Percentiles rank a stretch among this genome's conserved stretches.
phyloP scores from a whole-genome alignment of 2,888 invertebrate species.

The Ernsta delagoae region DNA sequence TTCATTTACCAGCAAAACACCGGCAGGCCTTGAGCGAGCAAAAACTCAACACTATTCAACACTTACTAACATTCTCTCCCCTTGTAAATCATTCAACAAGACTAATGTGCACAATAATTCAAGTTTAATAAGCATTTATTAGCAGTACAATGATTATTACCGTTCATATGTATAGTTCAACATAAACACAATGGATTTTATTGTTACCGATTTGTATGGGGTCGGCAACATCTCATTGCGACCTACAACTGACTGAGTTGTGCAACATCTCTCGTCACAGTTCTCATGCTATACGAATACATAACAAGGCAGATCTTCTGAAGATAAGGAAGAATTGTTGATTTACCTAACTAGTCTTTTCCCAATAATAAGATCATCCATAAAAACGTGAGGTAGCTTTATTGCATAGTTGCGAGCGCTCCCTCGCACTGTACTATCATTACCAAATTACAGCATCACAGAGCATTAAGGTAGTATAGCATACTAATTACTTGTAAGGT shows the following conservation, averaged over 20 bases:
- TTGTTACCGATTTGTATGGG: conserved; percentile 40
- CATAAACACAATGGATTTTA: conserved; percentile 38
- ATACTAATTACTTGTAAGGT: background rate
- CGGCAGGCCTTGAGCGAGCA: conserved; percentile 61
- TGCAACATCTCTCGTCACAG: conserved; percentile 65
- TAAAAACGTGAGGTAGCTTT: conserved; percentile 78
- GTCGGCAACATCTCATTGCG: conserved; percentile 39
- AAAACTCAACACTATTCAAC: conserved; percentile 58
- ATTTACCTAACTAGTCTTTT: conserved; percentile 65
- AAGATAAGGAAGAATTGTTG: conserved; percentile 70
- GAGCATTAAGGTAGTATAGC: background rate
- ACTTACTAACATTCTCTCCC: conserved; percentile 61
- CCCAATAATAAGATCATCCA: conserved; percentile 74
- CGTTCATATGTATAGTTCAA: too few relatives aligned
- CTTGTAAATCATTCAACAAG: conserved; percentile 36
- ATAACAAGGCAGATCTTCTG: conserved; percentile 70
- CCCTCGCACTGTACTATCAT: conserved; percentile 72
- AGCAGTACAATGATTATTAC: conserved; percentile 21
- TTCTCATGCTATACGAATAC: conserved; percentile 75
- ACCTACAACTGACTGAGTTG: conserved; percentile 50
- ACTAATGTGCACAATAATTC: conserved; percentile 44
- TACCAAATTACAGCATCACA: conserved; percentile 63
- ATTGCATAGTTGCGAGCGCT: conserved; percentile 61
- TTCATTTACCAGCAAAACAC: conserved; percentile 45
- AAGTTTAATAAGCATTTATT: conserved; percentile 49